Base-by-base conservation (phyloP, 1,140 invertebrate genomes). In the Rhagoletis zephyria region DNA sequence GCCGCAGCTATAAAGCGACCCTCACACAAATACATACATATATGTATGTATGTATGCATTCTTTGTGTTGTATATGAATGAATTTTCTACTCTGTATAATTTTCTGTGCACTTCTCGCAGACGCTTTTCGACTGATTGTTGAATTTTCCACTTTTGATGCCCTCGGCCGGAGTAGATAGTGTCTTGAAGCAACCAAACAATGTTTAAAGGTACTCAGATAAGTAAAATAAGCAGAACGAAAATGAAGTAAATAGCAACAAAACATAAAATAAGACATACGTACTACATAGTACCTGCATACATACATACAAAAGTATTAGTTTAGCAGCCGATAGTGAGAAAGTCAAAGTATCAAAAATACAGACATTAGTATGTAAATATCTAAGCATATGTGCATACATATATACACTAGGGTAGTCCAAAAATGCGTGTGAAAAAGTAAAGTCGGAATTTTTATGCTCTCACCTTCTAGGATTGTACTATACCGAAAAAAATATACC, bases 1-100 rank as follows among this genome's bases (percentile, higher is more conserved):
- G 85, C 86, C 88, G 88, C 89, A 88, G 89, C 88, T 89, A 51
- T 67, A 81, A 89, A 87, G 90, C 89, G 87, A 74, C n/a, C 77
- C n/a, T 85, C 45, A 88, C 85, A 88, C 14, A 70, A 5, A 56
- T 19, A 77, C 6, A 5, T 7, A 81, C 9, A 12, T 56, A 77
- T 2, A 81, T 81, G 51, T 30, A 30, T 30, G 30, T 30, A n/a
- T 5, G 16, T 70, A 16, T 45, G 67, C 42, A 74, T 30, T 30
- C 30, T 30, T 30, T 30, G 30, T 30, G 40, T 10, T 16, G 45
- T 3, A 51, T 30, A 77, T 81, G 74, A 19, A 56, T 81, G 45
- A 56, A 56, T 81, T 81, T 56, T 81, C 40, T 4, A 45, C n/a
- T 77, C 12, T 56, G 14, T 16, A 77, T 77, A 16, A 12, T 0